phyloP scores from a whole-genome alignment of 2,888 invertebrate species.

The Nomada hirtipes region DNA sequence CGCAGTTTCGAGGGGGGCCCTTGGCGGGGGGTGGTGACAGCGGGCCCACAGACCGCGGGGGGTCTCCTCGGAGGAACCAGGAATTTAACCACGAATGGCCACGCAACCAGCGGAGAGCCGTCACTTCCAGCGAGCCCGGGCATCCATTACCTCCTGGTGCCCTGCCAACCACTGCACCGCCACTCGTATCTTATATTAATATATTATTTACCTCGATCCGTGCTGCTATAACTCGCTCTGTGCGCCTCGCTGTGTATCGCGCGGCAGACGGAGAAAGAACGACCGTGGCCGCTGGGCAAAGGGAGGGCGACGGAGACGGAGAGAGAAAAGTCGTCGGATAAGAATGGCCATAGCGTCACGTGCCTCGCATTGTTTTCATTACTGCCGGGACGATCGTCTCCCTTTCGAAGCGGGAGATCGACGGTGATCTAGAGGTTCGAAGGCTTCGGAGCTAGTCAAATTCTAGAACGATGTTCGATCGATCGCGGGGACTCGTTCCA shows the following conservation, averaged over 20 bases:
- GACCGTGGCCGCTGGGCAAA: constrained; percentile 5
- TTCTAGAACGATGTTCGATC: constrained; percentile 61
- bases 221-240: constrained; percentile 70
- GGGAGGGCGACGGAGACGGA: constrained; percentile 62
- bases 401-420: constrained; percentile 66
- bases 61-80: constrained; percentile 86
- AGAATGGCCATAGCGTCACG: constrained; percentile 81
- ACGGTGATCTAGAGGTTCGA: constrained; percentile 63
- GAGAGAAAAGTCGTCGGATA: constrained; percentile 68
- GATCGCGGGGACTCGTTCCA: constrained; percentile 29
- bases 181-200: constrained; percentile 83
- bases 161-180: constrained; percentile 82
- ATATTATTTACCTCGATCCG: constrained; percentile 82
- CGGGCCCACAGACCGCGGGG: constrained; percentile 85
- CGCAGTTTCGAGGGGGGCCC: constrained; percentile 81
- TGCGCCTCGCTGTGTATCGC: constrained; percentile 57
- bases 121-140: constrained; percentile 83
- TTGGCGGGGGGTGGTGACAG: constrained; percentile 84
- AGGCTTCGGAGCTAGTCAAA: constrained; percentile 43
- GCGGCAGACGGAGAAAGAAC: constrained; percentile 3
- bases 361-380: constrained; percentile 83
- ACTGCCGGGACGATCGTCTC: constrained; percentile 67
- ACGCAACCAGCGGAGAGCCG: constrained; percentile 83
- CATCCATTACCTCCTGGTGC: constrained; percentile 84
- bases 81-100: constrained; percentile 84